phyloP scores from a whole-genome alignment of 2,888 invertebrate species.

The Drosophila macrothrix region DNA sequence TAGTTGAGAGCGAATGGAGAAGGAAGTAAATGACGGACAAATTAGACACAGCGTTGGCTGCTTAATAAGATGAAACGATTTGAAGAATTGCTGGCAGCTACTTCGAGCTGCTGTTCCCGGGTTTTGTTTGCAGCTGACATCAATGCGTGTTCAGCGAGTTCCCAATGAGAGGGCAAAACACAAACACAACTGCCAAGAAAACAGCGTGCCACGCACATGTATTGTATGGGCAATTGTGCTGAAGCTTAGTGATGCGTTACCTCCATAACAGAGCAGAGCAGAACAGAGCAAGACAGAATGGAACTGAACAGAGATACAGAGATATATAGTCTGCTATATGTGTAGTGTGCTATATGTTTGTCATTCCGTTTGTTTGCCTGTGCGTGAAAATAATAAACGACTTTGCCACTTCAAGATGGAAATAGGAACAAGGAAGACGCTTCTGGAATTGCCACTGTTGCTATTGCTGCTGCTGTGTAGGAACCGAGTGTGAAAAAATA shows the following conservation, averaged over 20 bases:
- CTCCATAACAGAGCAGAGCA: slow-evolving; percentile 25
- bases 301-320: slow-evolving; percentile 12
- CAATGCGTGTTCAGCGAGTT: slow-evolving; percentile 52
- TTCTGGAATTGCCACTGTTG: slow-evolving; percentile 3
- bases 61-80: slow-evolving; percentile 28
- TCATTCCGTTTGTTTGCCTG: slow-evolving; percentile 38
- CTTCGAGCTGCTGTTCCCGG: slow-evolving; percentile 3
- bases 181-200: slow-evolving; percentile 31
- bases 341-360: slow-evolving; percentile 18
- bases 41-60: slow-evolving; percentile 40
- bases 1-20: slow-evolving; percentile 2
- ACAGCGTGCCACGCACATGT: slow-evolving; percentile 12
- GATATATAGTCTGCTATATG: slow-evolving; percentile 11
- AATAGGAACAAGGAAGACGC: slow-evolving; percentile 7
- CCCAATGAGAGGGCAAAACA: slow-evolving; percentile 41
- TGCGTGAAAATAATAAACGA: slow-evolving; percentile 76
- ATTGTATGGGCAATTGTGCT: slow-evolving; percentile 16
- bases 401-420: slow-evolving; percentile 66
- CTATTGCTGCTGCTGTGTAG: slow-evolving; percentile 39
- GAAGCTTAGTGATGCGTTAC: slow-evolving; percentile 46
- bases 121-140: slow-evolving; percentile 64
- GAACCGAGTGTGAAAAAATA: slow-evolving; percentile 76
- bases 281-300: slow-evolving; percentile 12
- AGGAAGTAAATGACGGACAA: slow-evolving; percentile 58
- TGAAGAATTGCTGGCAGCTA: slow-evolving; percentile 31